Percentiles rank a stretch among this genome's conserved stretches.
Evolutionary conservation across 2,113 vertebrate species (phyloP).

Genomic region (Pituophis catenifer): DNA sequence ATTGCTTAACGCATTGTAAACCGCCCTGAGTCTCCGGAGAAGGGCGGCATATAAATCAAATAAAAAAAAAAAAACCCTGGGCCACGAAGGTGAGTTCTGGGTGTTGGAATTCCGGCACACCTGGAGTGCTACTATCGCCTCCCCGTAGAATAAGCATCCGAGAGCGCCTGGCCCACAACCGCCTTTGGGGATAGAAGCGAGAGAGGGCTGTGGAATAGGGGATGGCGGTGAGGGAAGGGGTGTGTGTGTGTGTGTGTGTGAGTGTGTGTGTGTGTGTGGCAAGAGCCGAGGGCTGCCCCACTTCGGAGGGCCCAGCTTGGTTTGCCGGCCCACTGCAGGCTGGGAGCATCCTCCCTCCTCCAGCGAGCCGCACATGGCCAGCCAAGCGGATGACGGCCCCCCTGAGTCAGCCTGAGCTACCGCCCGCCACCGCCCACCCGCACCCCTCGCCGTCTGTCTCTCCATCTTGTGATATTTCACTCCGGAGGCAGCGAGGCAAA

Average conservation of each 20-base stretch:
- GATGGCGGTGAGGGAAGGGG: rapidly evolving
- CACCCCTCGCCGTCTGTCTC: constrained; percentile 70
- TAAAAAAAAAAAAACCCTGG: no score
- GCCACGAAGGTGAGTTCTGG: neutral
- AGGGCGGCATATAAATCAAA: no score
- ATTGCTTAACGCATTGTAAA: no score
- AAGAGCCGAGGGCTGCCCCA: no score
- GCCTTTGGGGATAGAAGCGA: neutral
- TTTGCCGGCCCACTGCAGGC: neutral
- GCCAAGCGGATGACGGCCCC: constrained; percentile 66
- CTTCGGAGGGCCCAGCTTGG: neutral
- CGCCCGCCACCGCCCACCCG: constrained; percentile 66
- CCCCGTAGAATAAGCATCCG: neutral
- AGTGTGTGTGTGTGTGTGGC: no score
- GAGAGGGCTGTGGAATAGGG: no score
- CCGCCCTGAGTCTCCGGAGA: no score
- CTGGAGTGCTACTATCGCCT: neutral
- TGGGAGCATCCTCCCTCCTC: neutral
- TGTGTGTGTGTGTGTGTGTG: no score
- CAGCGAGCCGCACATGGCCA: constrained; percentile 28
- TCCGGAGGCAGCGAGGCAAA: constrained; percentile 77
- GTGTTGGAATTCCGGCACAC: neutral
- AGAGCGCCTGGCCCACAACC: neutral
- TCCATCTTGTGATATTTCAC: constrained; percentile 78
- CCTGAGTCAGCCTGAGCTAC: constrained; percentile 68